A percentile compares a stretch with the other conserved stretches of the same genome.
Evolutionary conservation across 2,113 vertebrate genomes (phyloP).

Genomic region (Phodopus roborovskii): DNA sequence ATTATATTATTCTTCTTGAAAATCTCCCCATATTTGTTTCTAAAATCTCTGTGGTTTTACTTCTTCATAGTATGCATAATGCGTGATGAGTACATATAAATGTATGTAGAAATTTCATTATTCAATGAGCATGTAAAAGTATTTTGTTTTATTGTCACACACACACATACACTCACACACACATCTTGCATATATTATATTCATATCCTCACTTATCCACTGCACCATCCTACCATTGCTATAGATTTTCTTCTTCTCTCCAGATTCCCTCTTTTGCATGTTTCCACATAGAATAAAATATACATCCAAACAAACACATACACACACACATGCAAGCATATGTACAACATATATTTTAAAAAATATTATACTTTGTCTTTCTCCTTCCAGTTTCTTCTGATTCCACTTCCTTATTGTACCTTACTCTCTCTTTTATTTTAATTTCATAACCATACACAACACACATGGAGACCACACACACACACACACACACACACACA

Average conservation of each 20-base stretch:
- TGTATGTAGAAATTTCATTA: background rate
- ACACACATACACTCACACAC: too few relatives aligned
- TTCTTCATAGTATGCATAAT: background rate
- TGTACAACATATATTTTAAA: too few relatives aligned
- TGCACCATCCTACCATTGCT: background rate
- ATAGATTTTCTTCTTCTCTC: background rate
- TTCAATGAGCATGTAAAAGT: background rate
- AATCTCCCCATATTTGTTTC: background rate
- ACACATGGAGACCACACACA: too few relatives aligned
- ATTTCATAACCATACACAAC: background rate
- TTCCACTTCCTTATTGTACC: background rate
- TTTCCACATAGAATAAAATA: background rate
- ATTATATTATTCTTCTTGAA: background rate
- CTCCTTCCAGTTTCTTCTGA: background rate
- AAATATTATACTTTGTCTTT: background rate
- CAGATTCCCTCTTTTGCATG: background rate
- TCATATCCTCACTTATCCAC: background rate
- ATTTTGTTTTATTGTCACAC: background rate
- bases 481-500: background rate
- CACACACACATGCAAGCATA: background rate
- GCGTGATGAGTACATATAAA: too few relatives aligned
- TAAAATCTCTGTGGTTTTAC: background rate
- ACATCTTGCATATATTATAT: background rate
- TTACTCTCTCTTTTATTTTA: background rate
- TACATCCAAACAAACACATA: background rate